A percentile compares a stretch with the other conserved stretches of the same genome.
phyloP scores from a whole-genome alignment of 2,113 vertebrate genomes.

The Myodes glareolus region DNA sequence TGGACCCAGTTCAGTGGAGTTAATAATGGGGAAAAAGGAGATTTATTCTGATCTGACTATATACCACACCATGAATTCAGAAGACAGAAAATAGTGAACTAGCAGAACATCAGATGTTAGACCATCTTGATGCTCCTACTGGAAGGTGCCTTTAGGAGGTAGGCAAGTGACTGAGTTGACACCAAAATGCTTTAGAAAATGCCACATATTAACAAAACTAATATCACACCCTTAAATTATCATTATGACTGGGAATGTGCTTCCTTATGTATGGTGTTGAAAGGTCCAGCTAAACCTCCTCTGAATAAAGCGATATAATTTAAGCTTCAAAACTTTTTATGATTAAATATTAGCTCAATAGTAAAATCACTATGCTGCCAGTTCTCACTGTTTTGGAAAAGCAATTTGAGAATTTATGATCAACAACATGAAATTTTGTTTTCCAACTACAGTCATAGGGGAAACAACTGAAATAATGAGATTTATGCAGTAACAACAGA shows the following conservation, averaged over 20 bases:
- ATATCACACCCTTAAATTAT: conserved; percentile 40
- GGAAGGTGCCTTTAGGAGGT: conserved; percentile 34
- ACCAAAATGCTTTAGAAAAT: conserved; percentile 57
- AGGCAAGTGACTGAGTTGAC: conserved; percentile 24
- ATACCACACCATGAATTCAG: conserved; percentile 54
- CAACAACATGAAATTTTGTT: conserved; percentile 40
- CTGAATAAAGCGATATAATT: conserved; percentile 37
- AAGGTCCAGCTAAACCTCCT: conserved; percentile 44
- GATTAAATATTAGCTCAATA: conserved; percentile 60
- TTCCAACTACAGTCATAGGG: background rate
- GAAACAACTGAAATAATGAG: conserved; percentile 11
- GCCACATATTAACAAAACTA: conserved; percentile 51
- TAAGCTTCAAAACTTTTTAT: conserved; percentile 57
- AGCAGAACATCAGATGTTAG: conserved; percentile 48
- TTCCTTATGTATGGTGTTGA: conserved; percentile 55
- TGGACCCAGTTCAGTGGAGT: conserved; percentile 22
- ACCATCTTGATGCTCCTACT: conserved; percentile 40
- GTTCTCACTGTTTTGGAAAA: conserved; percentile 34
- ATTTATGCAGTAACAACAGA: conserved; percentile 52
- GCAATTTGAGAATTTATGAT: conserved; percentile 59
- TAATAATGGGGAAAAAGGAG: conserved; percentile 32
- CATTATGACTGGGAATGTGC: conserved; percentile 10
- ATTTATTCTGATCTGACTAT: conserved; percentile 31
- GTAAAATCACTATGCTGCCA: background rate
- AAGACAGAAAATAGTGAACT: conserved; percentile 58